Evolutionary conservation across 2,888 invertebrate genomes (phyloP).

Genomic region (Hyppa rectilinea): DNA sequence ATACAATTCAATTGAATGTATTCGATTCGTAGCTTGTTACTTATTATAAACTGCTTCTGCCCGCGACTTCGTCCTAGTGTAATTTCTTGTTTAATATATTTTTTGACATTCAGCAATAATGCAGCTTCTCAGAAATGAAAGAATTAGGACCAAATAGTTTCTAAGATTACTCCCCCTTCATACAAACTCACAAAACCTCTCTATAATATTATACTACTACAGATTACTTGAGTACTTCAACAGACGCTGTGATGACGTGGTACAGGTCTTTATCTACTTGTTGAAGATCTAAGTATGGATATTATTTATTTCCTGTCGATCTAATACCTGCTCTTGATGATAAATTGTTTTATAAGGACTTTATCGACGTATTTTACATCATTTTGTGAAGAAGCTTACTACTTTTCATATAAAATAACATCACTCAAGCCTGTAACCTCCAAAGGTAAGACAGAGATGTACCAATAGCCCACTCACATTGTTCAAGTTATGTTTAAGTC

Average conservation of each 20-base stretch:
- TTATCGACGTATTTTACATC: conserved; percentile 5
- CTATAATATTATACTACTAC: background rate
- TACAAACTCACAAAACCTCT: background rate
- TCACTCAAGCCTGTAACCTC: too few relatives aligned
- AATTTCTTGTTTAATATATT: too few relatives aligned
- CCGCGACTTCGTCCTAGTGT: background rate
- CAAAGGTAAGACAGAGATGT: too few relatives aligned
- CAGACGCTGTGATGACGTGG: background rate
- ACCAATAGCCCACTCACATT: too few relatives aligned
- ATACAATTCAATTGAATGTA: background rate
- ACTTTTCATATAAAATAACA: too few relatives aligned
- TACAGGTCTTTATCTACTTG: conserved; percentile 1
- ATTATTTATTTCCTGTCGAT: conserved; percentile 39
- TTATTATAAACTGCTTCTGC: background rate
- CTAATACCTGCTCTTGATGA: background rate
- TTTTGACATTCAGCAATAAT: background rate
- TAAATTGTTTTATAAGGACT: background rate
- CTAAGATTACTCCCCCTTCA: background rate
- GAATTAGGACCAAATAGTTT: background rate
- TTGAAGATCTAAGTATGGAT: conserved; percentile 11
- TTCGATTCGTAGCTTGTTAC: background rate
- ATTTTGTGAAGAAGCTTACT: too few relatives aligned
- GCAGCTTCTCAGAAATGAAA: background rate
- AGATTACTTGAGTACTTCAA: background rate
- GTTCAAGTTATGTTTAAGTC: too few relatives aligned